Percentiles rank a stretch among this genome's conserved stretches.
phyloP scores from a whole-genome alignment of 2,888 invertebrate species.

The Tethea ocularis region DNA sequence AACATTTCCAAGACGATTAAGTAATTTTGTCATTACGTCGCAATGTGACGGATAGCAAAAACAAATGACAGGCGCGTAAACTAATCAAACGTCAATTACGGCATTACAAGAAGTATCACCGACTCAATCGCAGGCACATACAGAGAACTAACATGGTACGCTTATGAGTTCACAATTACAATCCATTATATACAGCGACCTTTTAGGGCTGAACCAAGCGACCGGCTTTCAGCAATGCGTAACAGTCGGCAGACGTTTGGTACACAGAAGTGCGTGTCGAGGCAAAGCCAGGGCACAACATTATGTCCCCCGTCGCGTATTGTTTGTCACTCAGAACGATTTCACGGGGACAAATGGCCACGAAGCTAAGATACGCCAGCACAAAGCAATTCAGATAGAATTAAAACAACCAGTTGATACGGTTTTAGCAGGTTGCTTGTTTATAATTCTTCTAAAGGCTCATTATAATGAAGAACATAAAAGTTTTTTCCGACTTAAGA shows the following conservation, averaged over 20 bases:
- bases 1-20: constrained; percentile 12
- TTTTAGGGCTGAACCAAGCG: constrained; percentile 64
- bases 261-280: constrained; percentile 60
- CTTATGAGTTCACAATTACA: constrained; percentile 81
- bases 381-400: constrained; percentile 53
- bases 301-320: constrained; percentile 70
- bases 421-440: constrained; percentile 43
- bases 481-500: too few relatives aligned
- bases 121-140: constrained; percentile 67
- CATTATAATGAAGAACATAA: neutral
- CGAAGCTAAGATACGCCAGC: constrained; percentile 59
- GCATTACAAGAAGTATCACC: constrained; percentile 60
- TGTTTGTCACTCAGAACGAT: constrained; percentile 78
- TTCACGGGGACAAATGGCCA: constrained; percentile 78
- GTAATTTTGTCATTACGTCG: constrained; percentile 7
- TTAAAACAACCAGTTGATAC: constrained; percentile 59
- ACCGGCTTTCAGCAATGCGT: constrained; percentile 37
- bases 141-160: constrained; percentile 59
- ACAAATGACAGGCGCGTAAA: neutral
- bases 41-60: neutral
- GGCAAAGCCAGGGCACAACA: constrained; percentile 59
- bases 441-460: neutral
- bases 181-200: constrained; percentile 74
- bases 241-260: constrained; percentile 51
- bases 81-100: constrained; percentile 70